A percentile compares a stretch with the other conserved stretches of the same genome.
Conservation (phyloP, 30 jellyfish, hydroid and myxozoan species). For the Aurelia coerulea region DNA sequence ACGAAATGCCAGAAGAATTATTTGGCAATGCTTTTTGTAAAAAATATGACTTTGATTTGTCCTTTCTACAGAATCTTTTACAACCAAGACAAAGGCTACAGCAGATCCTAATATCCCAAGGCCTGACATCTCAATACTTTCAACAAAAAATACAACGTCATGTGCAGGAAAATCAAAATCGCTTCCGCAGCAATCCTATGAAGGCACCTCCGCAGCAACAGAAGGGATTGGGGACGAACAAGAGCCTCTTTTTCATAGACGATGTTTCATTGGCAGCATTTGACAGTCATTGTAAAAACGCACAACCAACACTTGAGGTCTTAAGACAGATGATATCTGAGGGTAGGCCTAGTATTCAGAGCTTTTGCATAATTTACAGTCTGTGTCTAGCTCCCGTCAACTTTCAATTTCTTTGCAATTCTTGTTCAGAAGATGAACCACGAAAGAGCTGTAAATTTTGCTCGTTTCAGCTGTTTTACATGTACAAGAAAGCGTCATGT, state of each 20-base stretch:
- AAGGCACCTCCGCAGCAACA: slow-evolving; percentile 54
- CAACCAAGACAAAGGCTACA: slow-evolving; percentile 40
- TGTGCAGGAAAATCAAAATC: slow-evolving; percentile 42
- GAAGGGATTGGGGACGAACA: slow-evolving; percentile 21
- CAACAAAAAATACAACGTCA: slow-evolving; percentile 37
- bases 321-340: slow-evolving; percentile 73
- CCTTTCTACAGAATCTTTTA: slow-evolving; percentile 26
- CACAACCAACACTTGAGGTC: slow-evolving; percentile 72
- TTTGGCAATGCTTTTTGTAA: too few relatives aligned
- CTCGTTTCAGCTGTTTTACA: too few relatives aligned
- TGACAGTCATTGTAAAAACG: not conserved
- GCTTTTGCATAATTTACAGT: too few relatives aligned
- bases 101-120: slow-evolving; percentile 20
- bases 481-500: too few relatives aligned
- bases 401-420: too few relatives aligned
- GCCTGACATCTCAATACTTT: slow-evolving; percentile 39
- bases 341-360: slow-evolving; percentile 18
- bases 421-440: too few relatives aligned
- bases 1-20: too few relatives aligned
- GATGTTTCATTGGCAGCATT: slow-evolving; percentile 54
- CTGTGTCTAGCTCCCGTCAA: too few relatives aligned
- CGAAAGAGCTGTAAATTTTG: too few relatives aligned
- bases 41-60: not conserved
- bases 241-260: slow-evolving; percentile 62
- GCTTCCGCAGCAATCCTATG: slow-evolving; percentile 25